Base-by-base conservation (phyloP, 2,888 invertebrate genomes). In the Lasioglossum figueresi region DNA sequence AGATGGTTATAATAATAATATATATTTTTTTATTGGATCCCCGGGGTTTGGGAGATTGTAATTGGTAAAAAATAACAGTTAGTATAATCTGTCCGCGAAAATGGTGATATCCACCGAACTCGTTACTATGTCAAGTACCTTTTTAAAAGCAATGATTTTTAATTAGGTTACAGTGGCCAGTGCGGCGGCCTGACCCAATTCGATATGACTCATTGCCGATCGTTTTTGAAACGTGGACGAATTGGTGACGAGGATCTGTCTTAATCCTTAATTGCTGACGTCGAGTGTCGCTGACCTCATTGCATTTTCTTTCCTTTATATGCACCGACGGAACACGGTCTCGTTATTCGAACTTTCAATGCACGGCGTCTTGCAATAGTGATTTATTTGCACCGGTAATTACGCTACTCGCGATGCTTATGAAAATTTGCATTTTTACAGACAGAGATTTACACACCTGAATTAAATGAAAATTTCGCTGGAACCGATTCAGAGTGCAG, bases 211-310 rank as follows among this genome's bases (percentile, higher is more conserved):
- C 70, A 52, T 40, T 75, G 27, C 27, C 56, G 59, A 73, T 70
- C 16, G 43, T 72, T 56, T 76, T 75, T 76, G 43, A 68, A 76
- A 77, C 66, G n/a, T 43, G 31, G 31, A 63, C 43, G 45, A 73
- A 40, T n/a, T 23, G n/a, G 56, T 56, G 70, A 34, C 27, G n/a
- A 43, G 34, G n/a, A 68, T 74, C 40, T 70, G 56, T 48, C 68
- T 77, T 77, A 59, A 77, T 84, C 48, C 59, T 82, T 77, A 77
- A 70, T 82, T 77, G 68, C 40, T 83, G 45, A 81, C 73, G 75
- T 23, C 37, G 27, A 70, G 56, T 31, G 34, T 45, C 27, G 56
- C n/a, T 81, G 76, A 72, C 82, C 76, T 43, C 37, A 27, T 82
- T 82, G 56, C 82, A 83, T 83, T 82, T 77, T 72, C 76, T 73